These are phyloP conservation scores for Indicator indicator DNA, from an alignment of 2,113 vertebrate genomes.

Conservation along the genomic window DNA sequence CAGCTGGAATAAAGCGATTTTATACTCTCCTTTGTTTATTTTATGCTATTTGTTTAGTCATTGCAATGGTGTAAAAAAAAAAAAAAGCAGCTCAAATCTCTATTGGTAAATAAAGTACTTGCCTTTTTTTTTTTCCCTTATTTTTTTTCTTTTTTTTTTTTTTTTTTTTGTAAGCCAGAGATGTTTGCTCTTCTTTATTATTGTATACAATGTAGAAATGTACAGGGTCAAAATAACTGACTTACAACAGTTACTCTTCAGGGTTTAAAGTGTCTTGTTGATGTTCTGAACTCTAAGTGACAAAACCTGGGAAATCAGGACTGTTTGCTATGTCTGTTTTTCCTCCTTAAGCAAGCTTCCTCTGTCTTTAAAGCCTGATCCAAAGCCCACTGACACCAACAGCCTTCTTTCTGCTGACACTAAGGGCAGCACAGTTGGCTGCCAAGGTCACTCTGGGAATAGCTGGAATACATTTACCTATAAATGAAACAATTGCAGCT, in stretches of 20 bases:
- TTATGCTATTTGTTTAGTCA: constrained; percentile 64
- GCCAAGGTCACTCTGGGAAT: constrained; percentile 45
- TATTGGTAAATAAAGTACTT: constrained; percentile 75
- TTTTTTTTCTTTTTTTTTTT: no score
- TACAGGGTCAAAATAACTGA: constrained; percentile 14
- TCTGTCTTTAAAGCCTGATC: constrained; percentile 49
- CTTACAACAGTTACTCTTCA: constrained; percentile 1
- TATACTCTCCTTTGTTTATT: constrained; percentile 69
- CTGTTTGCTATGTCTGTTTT: neutral
- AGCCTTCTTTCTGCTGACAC: constrained; percentile 41
- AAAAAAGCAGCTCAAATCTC: constrained; percentile 44
- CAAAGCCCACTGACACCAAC: constrained; percentile 59
- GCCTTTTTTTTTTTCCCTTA: constrained; percentile 69
- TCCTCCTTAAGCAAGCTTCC: constrained; percentile 22
- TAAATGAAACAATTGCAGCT: constrained; percentile 25
- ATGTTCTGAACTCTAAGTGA: constrained; percentile 31
- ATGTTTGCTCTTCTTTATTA: constrained; percentile 41
- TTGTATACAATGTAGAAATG: neutral
- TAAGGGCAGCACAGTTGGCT: neutral
- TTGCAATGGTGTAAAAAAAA: constrained; percentile 69
- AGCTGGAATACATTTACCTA: constrained; percentile 20
- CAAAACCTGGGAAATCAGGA: constrained; percentile 2
- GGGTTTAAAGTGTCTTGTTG: constrained; percentile 18
- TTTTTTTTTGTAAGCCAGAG: constrained; percentile 56
- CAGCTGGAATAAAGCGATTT: constrained; percentile 70